Evolutionary conservation across 2,888 invertebrate genomes (phyloP).

Genomic region (Tetragonula carbonaria): DNA sequence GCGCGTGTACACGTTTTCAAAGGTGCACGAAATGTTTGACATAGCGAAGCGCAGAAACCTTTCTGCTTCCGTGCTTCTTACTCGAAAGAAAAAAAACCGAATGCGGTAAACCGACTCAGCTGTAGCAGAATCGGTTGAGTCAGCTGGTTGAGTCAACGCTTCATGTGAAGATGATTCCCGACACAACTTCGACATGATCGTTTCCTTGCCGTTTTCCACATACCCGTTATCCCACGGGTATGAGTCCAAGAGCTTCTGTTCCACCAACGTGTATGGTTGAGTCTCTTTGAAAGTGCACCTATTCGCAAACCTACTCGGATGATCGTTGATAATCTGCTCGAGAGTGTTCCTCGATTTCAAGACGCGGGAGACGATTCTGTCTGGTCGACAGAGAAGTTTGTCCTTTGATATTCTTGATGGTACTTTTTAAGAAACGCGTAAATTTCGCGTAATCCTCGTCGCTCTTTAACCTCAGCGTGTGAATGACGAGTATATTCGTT

Average conservation of each 20-base stretch:
- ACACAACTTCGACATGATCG: background rate
- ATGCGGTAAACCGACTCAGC: background rate
- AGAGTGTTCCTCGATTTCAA: background rate
- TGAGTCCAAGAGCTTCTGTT: background rate
- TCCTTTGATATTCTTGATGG: no score
- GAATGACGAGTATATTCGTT: no score
- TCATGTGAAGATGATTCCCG: background rate
- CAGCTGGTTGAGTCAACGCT: background rate
- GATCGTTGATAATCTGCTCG: background rate
- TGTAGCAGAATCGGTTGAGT: background rate
- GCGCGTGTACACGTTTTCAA: background rate
- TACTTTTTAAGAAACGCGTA: background rate
- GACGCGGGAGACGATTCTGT: background rate
- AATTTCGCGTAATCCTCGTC: slow-evolving; percentile 10
- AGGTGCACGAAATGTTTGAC: background rate
- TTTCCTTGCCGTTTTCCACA: background rate
- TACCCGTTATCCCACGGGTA: background rate
- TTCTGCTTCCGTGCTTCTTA: background rate
- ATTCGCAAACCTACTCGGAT: background rate
- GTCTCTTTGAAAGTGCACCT: background rate
- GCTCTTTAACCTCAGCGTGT: background rate
- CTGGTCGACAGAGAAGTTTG: background rate
- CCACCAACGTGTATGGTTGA: background rate
- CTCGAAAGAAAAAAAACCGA: background rate
- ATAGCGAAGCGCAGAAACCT: background rate